These are phyloP conservation scores for Paramormyrops hopkinsi DNA, from an alignment of 2,797 vertebrate species.

Conservation along the genomic window DNA sequence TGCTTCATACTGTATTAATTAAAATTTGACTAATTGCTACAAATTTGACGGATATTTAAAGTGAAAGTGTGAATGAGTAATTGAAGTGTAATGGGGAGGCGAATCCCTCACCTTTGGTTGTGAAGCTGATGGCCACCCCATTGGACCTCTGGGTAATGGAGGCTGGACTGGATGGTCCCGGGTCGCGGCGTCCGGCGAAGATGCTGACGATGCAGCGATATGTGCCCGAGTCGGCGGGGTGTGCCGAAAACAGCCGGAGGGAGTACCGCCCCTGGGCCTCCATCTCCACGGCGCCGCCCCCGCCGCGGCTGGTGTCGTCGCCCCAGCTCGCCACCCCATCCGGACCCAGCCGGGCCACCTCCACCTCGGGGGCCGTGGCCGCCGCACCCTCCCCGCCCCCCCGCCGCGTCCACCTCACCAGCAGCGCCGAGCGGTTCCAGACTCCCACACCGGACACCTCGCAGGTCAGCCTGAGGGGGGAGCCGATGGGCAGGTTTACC, in stretches of 20 bases:
- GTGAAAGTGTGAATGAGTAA: background rate
- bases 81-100: background rate
- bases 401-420: slow-evolving; percentile 67
- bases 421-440: slow-evolving; percentile 52
- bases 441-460: slow-evolving; percentile 54
- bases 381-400: slow-evolving; percentile 40
- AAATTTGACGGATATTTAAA: background rate
- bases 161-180: slow-evolving; percentile 46
- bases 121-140: slow-evolving; percentile 63
- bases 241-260: slow-evolving; percentile 62
- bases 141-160: slow-evolving; percentile 64
- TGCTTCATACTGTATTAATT: background rate
- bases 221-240: slow-evolving; percentile 58
- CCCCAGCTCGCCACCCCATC: slow-evolving; percentile 70
- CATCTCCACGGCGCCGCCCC: slow-evolving; percentile 65
- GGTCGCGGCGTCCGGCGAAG: slow-evolving; percentile 55
- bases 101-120: slow-evolving; percentile 57
- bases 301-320: slow-evolving; percentile 57
- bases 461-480: slow-evolving; percentile 59
- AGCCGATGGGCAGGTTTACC: slow-evolving; percentile 58
- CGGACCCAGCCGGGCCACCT: slow-evolving; percentile 65
- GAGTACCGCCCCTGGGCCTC: slow-evolving; percentile 53
- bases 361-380: slow-evolving; percentile 51
- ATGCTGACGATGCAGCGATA: slow-evolving; percentile 65
- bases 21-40: background rate